A percentile compares a stretch with the other conserved stretches of the same genome.
These are phyloP conservation scores for Phragmatobia fuliginosa DNA, from an alignment of 2,888 invertebrate species.

Conservation along the genomic window DNA sequence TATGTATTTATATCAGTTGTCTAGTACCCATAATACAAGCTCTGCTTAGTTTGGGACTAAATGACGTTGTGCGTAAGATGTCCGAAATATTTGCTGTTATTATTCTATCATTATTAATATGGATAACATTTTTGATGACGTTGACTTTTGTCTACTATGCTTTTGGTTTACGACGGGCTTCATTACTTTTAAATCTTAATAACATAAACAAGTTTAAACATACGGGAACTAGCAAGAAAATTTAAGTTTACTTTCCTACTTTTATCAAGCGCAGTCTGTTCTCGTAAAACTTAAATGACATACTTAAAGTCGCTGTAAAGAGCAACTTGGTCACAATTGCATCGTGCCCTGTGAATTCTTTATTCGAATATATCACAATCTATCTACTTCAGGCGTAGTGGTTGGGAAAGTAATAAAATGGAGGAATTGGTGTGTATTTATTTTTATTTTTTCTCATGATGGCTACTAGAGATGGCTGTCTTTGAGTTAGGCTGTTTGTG, in stretches of 20 bases:
- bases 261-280: slow-evolving; percentile 7
- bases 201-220: slow-evolving; percentile 5
- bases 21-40: too few relatives aligned
- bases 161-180: too few relatives aligned
- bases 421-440: neutral
- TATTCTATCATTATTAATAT: too few relatives aligned
- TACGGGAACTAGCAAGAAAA: neutral
- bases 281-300: slow-evolving; percentile 21
- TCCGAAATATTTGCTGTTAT: too few relatives aligned
- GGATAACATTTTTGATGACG: too few relatives aligned
- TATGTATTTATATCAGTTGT: too few relatives aligned
- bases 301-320: slow-evolving; percentile 4
- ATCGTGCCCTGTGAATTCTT: neutral
- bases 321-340: slow-evolving; percentile 3
- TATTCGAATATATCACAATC: neutral
- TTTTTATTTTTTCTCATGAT: neutral
- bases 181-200: neutral
- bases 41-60: too few relatives aligned
- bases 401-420: neutral
- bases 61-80: too few relatives aligned
- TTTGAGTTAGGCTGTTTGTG: neutral
- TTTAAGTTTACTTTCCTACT: slow-evolving; percentile 12
- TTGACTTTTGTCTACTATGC: too few relatives aligned
- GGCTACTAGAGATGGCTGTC: neutral
- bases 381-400: neutral